Evolutionary conservation across 1,140 invertebrate species (phyloP).

Genomic region (Samia ricini): DNA sequence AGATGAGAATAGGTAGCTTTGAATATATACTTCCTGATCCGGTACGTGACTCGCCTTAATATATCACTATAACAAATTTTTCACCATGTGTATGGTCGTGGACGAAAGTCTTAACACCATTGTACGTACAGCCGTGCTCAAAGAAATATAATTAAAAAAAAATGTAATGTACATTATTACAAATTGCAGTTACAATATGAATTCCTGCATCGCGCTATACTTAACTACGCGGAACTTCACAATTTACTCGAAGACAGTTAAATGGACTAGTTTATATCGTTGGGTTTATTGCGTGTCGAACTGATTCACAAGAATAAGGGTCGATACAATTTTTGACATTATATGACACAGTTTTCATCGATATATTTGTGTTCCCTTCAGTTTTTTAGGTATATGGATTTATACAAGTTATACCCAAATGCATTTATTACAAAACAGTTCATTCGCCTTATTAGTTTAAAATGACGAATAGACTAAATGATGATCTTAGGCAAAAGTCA

Average conservation of each 20-base stretch:
- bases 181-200: conserved; percentile 92
- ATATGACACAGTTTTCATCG: not conserved
- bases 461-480: no score
- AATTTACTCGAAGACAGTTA: conserved; percentile 79
- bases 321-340: not conserved
- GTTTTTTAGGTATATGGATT: not conserved
- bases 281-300: not conserved
- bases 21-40: no score
- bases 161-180: no score
- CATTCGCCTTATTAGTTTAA: no score
- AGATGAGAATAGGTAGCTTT: no score
- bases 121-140: no score
- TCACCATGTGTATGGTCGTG: no score
- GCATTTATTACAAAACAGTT: no score
- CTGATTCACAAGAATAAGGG: not conserved
- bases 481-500: no score
- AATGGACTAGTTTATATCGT: conserved; percentile 22
- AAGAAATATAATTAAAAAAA: no score
- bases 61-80: not conserved
- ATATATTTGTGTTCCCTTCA: not conserved
- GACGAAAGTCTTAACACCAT: no score
- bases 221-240: conserved; percentile 93
- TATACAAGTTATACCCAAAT: not conserved
- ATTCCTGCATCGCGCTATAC: conserved; percentile 93
- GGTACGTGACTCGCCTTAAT: not conserved